Evolutionary conservation across 2,113 vertebrate species (phyloP).

Genomic region (Carassius gibelio): DNA sequence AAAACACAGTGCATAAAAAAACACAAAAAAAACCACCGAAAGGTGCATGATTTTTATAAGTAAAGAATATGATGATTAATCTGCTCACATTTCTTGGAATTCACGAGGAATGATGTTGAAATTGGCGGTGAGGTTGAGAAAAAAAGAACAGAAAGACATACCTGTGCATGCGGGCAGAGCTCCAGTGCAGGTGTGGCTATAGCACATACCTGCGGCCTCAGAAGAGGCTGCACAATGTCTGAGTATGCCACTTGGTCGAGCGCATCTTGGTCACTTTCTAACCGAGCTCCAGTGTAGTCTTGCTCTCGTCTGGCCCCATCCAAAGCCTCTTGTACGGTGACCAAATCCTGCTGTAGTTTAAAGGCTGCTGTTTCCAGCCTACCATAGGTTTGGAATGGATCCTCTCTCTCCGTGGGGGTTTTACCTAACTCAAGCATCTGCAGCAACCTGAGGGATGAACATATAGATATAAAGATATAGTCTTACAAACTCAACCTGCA

Average conservation of each 20-base stretch:
- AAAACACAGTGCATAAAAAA: not conserved
- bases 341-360: conserved; percentile 75
- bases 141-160: conserved; percentile 61
- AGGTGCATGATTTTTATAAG: not conserved
- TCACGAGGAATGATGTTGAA: conserved; percentile 15
- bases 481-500: not conserved
- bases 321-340: conserved; percentile 69
- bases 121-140: not conserved
- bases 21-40: not conserved
- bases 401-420: conserved; percentile 67
- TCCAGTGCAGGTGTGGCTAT: conserved; percentile 65
- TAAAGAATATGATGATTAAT: not conserved
- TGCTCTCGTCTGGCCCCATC: conserved; percentile 72
- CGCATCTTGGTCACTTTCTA: conserved; percentile 73
- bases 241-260: conserved; percentile 77
- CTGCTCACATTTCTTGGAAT: conserved; percentile 12
- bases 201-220: conserved; percentile 81
- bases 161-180: conserved; percentile 77
- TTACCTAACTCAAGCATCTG: conserved; percentile 77
- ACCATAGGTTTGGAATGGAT: conserved; percentile 84
- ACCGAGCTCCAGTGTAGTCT: conserved; percentile 67
- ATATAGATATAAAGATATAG: not conserved
- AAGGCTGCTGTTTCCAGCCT: conserved; percentile 77
- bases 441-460: conserved; percentile 76
- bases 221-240: conserved; percentile 78